Percentiles rank a stretch among this genome's conserved stretches.
Evolutionary conservation across 2,888 invertebrate species (phyloP).

Genomic region (Plagiodera versicolora): DNA sequence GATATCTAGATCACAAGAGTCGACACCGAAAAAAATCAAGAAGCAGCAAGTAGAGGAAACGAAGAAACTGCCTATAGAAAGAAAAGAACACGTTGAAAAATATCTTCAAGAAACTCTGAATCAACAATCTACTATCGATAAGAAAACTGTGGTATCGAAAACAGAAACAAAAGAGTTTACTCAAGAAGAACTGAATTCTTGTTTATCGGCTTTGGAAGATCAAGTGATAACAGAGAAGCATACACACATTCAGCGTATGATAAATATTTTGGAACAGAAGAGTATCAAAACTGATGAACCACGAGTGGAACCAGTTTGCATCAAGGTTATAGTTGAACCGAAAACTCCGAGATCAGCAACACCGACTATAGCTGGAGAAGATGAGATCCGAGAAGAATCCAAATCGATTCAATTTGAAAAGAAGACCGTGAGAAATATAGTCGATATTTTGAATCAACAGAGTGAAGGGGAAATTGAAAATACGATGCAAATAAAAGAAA

Average conservation of each 20-base stretch:
- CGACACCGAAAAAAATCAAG: conserved; percentile 44
- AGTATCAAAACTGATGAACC: conserved; percentile 21
- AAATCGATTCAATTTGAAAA: neutral
- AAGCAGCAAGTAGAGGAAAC: conserved; percentile 19
- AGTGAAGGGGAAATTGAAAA: too few species aligned
- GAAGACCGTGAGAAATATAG: too few species aligned
- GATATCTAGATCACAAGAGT: conserved; percentile 49
- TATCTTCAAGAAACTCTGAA: conserved; percentile 24
- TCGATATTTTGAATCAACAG: too few species aligned
- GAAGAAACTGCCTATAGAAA: conserved; percentile 18
- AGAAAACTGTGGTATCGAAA: neutral
- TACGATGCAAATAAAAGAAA: too few species aligned
- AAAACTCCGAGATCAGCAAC: conserved; percentile 27
- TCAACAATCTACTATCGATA: conserved; percentile 7
- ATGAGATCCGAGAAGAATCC: neutral
- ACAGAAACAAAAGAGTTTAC: conserved; percentile 32
- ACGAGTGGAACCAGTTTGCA: conserved; percentile 42
- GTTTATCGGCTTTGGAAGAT: conserved; percentile 37
- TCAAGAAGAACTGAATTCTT: conserved; percentile 36
- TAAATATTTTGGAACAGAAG: neutral
- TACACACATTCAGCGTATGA: neutral
- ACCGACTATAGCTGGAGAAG: neutral
- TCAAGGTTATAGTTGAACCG: conserved; percentile 40
- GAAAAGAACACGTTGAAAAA: conserved; percentile 30
- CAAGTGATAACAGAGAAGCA: conserved; percentile 30